Percentiles rank a stretch among this genome's conserved stretches.
Conservation (phyloP, 2,113 vertebrate genomes). For the Callipepla squamata region DNA sequence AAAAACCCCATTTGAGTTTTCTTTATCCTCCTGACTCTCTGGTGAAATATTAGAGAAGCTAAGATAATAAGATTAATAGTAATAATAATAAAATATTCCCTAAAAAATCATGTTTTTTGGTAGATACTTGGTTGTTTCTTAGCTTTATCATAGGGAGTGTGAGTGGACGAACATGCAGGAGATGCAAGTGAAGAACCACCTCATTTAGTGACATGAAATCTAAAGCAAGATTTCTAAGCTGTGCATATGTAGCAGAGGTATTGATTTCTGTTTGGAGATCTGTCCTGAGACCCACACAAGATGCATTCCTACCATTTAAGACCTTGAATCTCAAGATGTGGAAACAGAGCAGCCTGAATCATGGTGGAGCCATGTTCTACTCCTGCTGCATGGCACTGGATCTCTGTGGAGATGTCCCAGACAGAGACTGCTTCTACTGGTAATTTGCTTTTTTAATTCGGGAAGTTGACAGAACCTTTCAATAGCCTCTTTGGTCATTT, state of each 20-base stretch:
- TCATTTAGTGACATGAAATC: not conserved
- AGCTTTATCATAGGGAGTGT: not conserved
- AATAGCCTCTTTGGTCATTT: not conserved
- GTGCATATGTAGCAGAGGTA: not conserved
- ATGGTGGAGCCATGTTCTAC: accelerated
- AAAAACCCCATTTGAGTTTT: not conserved
- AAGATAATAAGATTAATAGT: not conserved
- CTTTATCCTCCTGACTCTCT: not conserved
- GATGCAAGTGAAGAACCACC: not conserved
- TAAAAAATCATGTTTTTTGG: not conserved
- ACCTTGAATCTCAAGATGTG: not conserved
- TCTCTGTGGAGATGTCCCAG: accelerated
- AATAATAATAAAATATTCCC: not conserved
- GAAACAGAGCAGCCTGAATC: not conserved
- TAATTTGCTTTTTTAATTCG: not conserved
- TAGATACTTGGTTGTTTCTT: not conserved
- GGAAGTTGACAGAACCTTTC: not conserved
- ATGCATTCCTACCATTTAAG: not conserved
- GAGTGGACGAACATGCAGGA: too few species aligned
- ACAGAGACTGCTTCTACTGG: not conserved
- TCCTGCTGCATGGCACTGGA: not conserved
- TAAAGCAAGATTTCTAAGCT: not conserved
- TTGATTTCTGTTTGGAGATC: not conserved
- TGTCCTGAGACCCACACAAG: not conserved
- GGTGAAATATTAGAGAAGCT: not conserved